Evolutionary conservation across 2,797 vertebrate genomes (phyloP).

Genomic region (Sebastes cheni): DNA sequence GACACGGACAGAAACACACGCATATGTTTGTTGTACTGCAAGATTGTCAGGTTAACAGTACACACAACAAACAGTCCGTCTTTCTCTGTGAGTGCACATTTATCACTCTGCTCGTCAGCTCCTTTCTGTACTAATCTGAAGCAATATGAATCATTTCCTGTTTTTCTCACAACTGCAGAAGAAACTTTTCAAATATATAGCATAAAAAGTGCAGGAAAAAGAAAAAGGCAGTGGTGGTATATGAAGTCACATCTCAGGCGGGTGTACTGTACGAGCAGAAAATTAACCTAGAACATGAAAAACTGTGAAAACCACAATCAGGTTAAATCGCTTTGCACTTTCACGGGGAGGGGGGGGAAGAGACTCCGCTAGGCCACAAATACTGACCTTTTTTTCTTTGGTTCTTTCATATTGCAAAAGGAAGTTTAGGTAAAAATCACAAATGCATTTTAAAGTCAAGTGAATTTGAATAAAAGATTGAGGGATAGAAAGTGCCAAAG

Average conservation of each 20-base stretch:
- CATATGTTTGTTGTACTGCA: constrained; percentile 3
- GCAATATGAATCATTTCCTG: constrained; percentile 48
- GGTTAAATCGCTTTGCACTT: constrained; percentile 57
- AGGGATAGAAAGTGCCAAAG: neutral
- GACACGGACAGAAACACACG: constrained; percentile 9
- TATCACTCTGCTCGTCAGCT: neutral
- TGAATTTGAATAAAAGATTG: neutral
- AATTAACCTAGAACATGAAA: constrained; percentile 57
- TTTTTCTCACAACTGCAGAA: constrained; percentile 30
- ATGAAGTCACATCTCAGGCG: neutral
- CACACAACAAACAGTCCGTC: neutral
- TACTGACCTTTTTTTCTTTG: neutral
- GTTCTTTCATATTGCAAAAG: neutral
- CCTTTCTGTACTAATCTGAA: constrained; percentile 15
- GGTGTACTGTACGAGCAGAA: constrained; percentile 5
- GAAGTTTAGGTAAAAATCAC: neutral
- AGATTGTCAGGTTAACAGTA: neutral
- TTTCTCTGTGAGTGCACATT: neutral
- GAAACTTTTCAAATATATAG: constrained; percentile 8
- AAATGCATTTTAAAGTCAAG: neutral
- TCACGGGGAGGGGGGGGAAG: neutral
- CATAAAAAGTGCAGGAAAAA: neutral
- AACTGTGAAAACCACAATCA: constrained; percentile 74
- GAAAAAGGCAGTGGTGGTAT: neutral
- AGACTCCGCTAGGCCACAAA: constrained; percentile 16